Evolutionary conservation across 23 tunicate species (phyloP), one percentile per base, ranked within the genome.

Genomic region (Styela clava): DNA sequence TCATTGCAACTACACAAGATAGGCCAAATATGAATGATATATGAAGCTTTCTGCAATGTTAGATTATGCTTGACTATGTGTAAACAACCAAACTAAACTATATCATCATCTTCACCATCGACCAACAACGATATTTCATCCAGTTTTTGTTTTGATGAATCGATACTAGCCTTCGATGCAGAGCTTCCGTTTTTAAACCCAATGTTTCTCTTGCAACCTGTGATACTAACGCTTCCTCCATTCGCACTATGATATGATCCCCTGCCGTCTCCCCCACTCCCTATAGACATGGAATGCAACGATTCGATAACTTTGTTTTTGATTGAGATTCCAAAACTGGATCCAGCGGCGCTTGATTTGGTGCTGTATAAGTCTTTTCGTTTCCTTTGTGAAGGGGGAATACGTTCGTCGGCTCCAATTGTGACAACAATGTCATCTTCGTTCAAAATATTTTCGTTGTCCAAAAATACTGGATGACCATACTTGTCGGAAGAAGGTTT

Each of bases 281-380:
- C 68, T 22, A 87, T 61, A 61, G 97, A 87, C n/a, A 86, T 34
- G 25, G 97, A 92, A 62, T 87, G 85, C 1, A 92, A 32, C 28
- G 97, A 92, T n/a, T 82, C 92, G 20, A 92, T 34, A 9, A 89
- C 91, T 68, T 87, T 87, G 74, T 73, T 79, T 32, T 87, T 92
- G 3, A 89, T 68, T 2, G 82, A 31, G 24, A 37, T 56, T 56
- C 80, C 84, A n/a, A 89, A 61, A 26, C 63, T 29, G 30, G 31
- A 24, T 27, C 31, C 65, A 16, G 52, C 27, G 77, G 77, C 32
- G 34, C 77, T 34, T 16, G 34, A 71, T 7, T 21, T 71, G 16
- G 62, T 36, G 16, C 82, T 69, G 36, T 74, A 2, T 9, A 1
- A n/a, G 51, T 24, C 24, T 25, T 18, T 19, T 16, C 33, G 33